These are phyloP conservation scores for Phallusia fumigata DNA, from an alignment of 23 tunicate species.

Conservation along the genomic window DNA sequence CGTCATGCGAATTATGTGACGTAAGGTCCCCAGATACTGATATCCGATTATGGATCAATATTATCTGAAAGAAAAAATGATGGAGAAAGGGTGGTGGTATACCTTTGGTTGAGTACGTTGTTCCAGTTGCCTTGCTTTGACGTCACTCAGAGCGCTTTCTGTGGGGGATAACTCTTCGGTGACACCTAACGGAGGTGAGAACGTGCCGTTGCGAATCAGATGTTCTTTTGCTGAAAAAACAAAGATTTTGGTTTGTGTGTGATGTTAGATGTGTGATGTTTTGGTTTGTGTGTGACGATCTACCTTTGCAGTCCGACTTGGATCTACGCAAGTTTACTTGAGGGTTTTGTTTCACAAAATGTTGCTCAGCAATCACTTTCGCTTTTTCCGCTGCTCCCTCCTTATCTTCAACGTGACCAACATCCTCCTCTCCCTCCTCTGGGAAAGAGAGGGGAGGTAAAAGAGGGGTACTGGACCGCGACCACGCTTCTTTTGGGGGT, in stretches of 20 bases:
- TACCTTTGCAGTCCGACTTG: slow-evolving; percentile 20
- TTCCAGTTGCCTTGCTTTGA: slow-evolving; percentile 3
- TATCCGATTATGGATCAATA: too few relatives aligned
- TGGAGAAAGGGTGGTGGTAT: not conserved
- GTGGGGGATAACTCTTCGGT: slow-evolving; percentile 66
- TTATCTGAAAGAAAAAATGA: too few relatives aligned
- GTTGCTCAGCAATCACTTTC: not conserved
- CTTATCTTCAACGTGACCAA: not conserved
- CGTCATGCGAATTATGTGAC: too few relatives aligned
- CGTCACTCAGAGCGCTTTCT: slow-evolving; percentile 63
- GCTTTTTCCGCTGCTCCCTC: slow-evolving; percentile 2
- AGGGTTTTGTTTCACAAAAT: not conserved
- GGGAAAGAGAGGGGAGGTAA: slow-evolving; percentile 78
- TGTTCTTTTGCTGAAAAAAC: not conserved
- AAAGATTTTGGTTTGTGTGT: too few relatives aligned
- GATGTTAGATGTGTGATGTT: too few relatives aligned
- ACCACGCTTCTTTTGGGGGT: slow-evolving; percentile 15
- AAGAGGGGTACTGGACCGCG: slow-evolving; percentile 76
- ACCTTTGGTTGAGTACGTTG: slow-evolving; percentile 29
- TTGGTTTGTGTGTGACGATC: too few relatives aligned
- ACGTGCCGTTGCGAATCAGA: not conserved
- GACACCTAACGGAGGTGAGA: slow-evolving; percentile 15
- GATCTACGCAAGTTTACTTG: not conserved
- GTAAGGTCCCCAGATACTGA: too few relatives aligned
- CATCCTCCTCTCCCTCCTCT: slow-evolving; percentile 23